Percentiles rank a stretch among this genome's conserved stretches.
Conservation (phyloP, 53 echinoderm and acorn worm genomes). For the Temnopleurus reevesii region DNA sequence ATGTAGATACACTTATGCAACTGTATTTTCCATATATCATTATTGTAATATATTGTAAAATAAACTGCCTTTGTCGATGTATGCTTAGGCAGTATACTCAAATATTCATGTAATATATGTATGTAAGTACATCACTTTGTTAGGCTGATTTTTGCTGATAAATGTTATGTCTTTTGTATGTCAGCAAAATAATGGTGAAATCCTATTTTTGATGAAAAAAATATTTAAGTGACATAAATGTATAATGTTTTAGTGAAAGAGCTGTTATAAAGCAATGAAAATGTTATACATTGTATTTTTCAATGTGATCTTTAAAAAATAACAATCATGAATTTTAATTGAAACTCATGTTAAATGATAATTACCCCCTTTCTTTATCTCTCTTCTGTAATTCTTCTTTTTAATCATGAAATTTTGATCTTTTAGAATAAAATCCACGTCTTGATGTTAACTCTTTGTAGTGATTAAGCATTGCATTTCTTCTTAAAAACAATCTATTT, state of each 20-base stretch:
- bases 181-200: neutral
- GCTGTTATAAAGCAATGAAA: neutral
- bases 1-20: conserved; percentile 12
- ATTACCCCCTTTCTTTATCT: too few species aligned
- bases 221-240: neutral
- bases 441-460: too few species aligned
- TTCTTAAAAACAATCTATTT: neutral
- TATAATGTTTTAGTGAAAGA: neutral
- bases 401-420: neutral
- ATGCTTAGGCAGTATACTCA: neutral
- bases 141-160: neutral
- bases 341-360: too few species aligned
- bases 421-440: neutral
- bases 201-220: neutral
- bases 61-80: neutral
- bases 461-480: too few species aligned
- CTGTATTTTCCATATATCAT: neutral
- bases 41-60: conserved; percentile 8
- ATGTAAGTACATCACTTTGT: neutral
- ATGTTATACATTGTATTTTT: neutral
- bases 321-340: neutral
- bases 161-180: neutral
- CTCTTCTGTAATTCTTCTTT: too few species aligned
- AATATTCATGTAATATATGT: too few species aligned
- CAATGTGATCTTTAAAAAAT: neutral